Conservation (phyloP, 2,797 vertebrate species). For the Brotula barbata region DNA sequence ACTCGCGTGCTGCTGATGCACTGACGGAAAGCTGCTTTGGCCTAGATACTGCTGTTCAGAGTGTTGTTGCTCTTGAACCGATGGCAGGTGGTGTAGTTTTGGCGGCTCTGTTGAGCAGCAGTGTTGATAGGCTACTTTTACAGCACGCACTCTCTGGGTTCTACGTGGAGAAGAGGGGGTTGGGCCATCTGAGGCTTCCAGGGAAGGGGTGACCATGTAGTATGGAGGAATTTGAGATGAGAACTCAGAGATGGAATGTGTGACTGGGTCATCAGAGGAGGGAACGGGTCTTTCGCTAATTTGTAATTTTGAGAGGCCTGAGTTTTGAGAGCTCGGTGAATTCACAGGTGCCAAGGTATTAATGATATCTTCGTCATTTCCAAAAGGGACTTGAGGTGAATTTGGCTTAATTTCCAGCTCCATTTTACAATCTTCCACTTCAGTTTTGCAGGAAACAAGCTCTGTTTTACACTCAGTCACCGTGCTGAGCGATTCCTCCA, state of each 20-base stretch:
- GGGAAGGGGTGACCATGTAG: slow-evolving; percentile 14
- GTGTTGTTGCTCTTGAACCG: slow-evolving; percentile 8
- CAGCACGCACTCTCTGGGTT: slow-evolving; percentile 41
- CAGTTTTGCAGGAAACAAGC: slow-evolving; percentile 33
- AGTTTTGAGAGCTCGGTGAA: slow-evolving; percentile 1
- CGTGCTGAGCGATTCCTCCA: slow-evolving; percentile 78
- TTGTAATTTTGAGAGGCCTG: slow-evolving; percentile 17
- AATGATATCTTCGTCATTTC: slow-evolving; percentile 33
- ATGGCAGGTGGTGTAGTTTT: slow-evolving; percentile 46
- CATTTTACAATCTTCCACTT: slow-evolving; percentile 9
- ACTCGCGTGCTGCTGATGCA: neutral
- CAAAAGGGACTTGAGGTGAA: slow-evolving; percentile 35
- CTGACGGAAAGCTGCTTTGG: rapidly evolving
- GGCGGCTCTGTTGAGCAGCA: slow-evolving; percentile 54
- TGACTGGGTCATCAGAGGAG: neutral
- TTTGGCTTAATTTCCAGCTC: slow-evolving; percentile 50
- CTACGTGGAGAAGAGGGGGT: slow-evolving; percentile 25
- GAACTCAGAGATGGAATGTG: slow-evolving; percentile 29
- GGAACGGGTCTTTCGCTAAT: slow-evolving; percentile 9
- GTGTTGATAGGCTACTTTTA: slow-evolving; percentile 32
- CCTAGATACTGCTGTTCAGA: slow-evolving; percentile 8
- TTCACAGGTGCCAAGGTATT: too few species aligned
- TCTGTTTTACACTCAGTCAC: slow-evolving; percentile 64
- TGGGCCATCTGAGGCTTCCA: slow-evolving; percentile 3
- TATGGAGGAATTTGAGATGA: slow-evolving; percentile 28